Evolutionary conservation across 2,113 vertebrate species (phyloP), one percentile per base, ranked within the genome.

Genomic region (Lepisosteus osseus): DNA sequence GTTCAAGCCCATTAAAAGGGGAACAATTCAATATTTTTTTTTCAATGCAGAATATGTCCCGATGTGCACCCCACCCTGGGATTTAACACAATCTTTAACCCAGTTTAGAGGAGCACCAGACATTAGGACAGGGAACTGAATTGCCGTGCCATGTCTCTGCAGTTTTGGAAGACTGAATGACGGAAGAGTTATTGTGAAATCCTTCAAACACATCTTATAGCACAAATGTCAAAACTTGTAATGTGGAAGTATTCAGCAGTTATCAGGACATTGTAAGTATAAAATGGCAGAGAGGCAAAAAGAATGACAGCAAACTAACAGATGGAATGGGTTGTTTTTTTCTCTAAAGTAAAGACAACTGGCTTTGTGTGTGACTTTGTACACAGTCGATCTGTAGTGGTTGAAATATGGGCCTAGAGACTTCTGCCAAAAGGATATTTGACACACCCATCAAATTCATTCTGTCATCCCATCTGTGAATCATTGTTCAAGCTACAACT

Each of bases 401-500:
- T 57, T 63, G n/a, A 61, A 57, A 44, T 29, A 54, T 11, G 69
- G 51, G 42, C 59, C 59, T 43, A 51, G 59, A 59, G 69, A 57
- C 61, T 17, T 41, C 45, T 14, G 69, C 69, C 69, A 71, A 59
- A 29, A 29, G 56, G 59, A 44, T 6, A 71, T 57, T 59, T 59
- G 57, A 71, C 69, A 56, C 62, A 57, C n/a, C 69, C 59, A 47
- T 40, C 57, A 45, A 17, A 61, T 29, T 51, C 69, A 63, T 71
- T 71, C 64, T 66, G 45, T 63, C 12, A 47, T 61, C 59, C 69
- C 69, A 71, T 71, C 69, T 71, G 69, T 29, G 61, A n/a, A 17
- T 45, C 17, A 54, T 63, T 71, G 69, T 62, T 71, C 44, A 51
- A 14, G 11, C n/a, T 51, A 44, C 61, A 43, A 41, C 44, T 62